Percentiles rank a stretch among this genome's conserved stretches.
Evolutionary conservation across 2,888 invertebrate genomes (phyloP).

Genomic region (Hirtodrosophila histrioides): DNA sequence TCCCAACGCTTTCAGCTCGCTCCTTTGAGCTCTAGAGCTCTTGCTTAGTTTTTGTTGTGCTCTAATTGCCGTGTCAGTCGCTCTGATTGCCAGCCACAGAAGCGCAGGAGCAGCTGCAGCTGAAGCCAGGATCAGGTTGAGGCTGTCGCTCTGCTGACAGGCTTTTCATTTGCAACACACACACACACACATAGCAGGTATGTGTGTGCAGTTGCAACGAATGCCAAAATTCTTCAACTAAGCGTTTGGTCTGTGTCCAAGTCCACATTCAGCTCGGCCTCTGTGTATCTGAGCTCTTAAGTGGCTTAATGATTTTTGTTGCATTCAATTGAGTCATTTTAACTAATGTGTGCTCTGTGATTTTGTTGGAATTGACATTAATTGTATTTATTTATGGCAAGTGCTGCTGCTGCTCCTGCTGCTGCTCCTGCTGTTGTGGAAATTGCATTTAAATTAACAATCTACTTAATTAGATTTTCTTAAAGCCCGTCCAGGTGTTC

Average conservation of each 20-base stretch:
- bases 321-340: constrained; percentile 59
- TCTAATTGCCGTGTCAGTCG: constrained; percentile 76
- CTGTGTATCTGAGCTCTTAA: constrained; percentile 46
- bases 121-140: constrained; percentile 23
- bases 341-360: constrained; percentile 35
- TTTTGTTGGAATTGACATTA: constrained; percentile 65
- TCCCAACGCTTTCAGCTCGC: background rate
- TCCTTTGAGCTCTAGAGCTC: background rate
- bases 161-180: constrained; percentile 45
- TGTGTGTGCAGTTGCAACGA: constrained; percentile 5
- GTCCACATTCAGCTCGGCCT: constrained; percentile 24
- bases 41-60: constrained; percentile 55
- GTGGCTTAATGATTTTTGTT: constrained; percentile 76
- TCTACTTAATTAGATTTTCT: constrained; percentile 53
- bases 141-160: constrained; percentile 57
- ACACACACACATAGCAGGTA: constrained; percentile 14
- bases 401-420: constrained; percentile 14
- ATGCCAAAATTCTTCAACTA: constrained; percentile 31
- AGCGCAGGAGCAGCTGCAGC: constrained; percentile 9
- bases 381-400: constrained; percentile 66
- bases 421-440: constrained; percentile 32
- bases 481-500: constrained; percentile 24
- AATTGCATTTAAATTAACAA: constrained; percentile 59
- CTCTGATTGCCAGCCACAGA: constrained; percentile 62
- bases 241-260: constrained; percentile 34